phyloP scores from a whole-genome alignment of 2,797 vertebrate species.

The Echeneis naucrates region DNA sequence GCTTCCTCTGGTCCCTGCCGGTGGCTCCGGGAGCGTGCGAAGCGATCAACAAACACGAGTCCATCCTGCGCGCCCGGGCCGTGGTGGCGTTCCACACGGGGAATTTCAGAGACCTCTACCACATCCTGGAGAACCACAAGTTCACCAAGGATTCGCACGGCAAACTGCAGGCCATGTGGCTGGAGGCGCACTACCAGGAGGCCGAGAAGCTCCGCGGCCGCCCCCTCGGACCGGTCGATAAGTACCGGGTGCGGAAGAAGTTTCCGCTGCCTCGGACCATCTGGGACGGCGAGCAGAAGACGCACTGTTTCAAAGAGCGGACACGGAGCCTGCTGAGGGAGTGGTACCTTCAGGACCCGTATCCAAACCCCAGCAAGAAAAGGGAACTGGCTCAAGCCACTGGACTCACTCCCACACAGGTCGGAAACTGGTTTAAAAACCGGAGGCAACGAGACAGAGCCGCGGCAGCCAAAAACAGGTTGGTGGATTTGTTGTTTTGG shows the following conservation, averaged over 20 bases:
- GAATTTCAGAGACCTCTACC: constrained; percentile 99
- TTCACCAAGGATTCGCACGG: constrained; percentile 99
- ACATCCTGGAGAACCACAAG: constrained; percentile 99
- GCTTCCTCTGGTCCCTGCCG: constrained; percentile 98
- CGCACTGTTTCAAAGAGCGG: constrained; percentile 99
- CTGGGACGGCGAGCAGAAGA: constrained; percentile 99
- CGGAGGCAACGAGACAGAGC: constrained; percentile 98
- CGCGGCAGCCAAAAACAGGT: constrained; percentile 99
- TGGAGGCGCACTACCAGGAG: constrained; percentile 99
- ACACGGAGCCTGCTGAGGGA: constrained; percentile 98
- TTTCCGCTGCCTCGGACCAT: constrained; percentile 99
- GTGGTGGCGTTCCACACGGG: constrained; percentile 99
- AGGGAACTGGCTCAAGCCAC: constrained; percentile 99
- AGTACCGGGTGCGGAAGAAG: constrained; percentile 99
- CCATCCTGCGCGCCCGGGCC: constrained; percentile 97
- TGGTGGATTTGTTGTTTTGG: too few relatives aligned
- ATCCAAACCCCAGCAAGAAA: constrained; percentile 99
- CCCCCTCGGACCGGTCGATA: constrained; percentile 98
- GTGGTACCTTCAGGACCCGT: constrained; percentile 99
- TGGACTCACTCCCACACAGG: constrained; percentile 99
- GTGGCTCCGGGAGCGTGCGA: constrained; percentile 99
- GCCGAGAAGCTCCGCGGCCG: constrained; percentile 98
- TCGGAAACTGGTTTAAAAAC: constrained; percentile 99
- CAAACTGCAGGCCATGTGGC: constrained; percentile 99
- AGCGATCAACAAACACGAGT: constrained; percentile 99